These are phyloP conservation scores for Gambusia affinis DNA, from an alignment of 2,113 vertebrate genomes.

Conservation along the genomic window DNA sequence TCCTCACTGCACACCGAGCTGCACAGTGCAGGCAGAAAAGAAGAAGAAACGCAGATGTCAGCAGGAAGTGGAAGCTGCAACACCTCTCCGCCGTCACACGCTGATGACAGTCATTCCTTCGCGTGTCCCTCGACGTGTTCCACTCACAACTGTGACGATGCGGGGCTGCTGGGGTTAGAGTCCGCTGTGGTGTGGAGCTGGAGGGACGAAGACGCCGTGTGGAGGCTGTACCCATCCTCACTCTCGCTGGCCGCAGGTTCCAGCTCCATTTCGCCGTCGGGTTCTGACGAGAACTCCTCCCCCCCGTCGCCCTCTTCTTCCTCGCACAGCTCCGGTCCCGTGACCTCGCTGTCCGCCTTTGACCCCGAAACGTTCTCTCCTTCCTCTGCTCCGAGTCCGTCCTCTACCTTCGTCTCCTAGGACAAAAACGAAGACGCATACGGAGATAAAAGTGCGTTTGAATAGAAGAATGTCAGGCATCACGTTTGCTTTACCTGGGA, in stretches of 20 bases:
- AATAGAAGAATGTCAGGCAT: slow-evolving; percentile 22
- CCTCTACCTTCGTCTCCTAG: slow-evolving; percentile 84
- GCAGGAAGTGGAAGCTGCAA: background rate
- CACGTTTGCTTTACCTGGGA: slow-evolving; percentile 82
- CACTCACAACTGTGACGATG: slow-evolving; percentile 96
- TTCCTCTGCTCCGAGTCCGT: slow-evolving; percentile 71
- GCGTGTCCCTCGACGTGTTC: slow-evolving; percentile 9
- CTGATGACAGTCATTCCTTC: background rate
- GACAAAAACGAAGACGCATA: background rate
- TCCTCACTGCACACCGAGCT: slow-evolving; percentile 97
- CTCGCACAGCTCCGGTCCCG: slow-evolving; percentile 49
- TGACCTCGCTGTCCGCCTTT: slow-evolving; percentile 72
- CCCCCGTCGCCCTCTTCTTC: slow-evolving; percentile 83
- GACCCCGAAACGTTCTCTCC: slow-evolving; percentile 53
- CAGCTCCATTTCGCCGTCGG: slow-evolving; percentile 86
- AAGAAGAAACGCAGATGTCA: background rate
- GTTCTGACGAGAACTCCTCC: slow-evolving; percentile 88
- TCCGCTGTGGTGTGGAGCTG: slow-evolving; percentile 90
- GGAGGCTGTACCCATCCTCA: slow-evolving; percentile 94
- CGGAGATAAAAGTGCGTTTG: slow-evolving; percentile 14
- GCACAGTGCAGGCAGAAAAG: slow-evolving; percentile 4
- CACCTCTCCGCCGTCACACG: slow-evolving; percentile 1
- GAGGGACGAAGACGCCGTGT: slow-evolving; percentile 86
- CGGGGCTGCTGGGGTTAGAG: slow-evolving; percentile 95
- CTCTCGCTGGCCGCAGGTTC: slow-evolving; percentile 94